These are phyloP conservation scores for Cecidostiba fungosa DNA, from an alignment of 2,888 invertebrate genomes.

Conservation along the genomic window DNA sequence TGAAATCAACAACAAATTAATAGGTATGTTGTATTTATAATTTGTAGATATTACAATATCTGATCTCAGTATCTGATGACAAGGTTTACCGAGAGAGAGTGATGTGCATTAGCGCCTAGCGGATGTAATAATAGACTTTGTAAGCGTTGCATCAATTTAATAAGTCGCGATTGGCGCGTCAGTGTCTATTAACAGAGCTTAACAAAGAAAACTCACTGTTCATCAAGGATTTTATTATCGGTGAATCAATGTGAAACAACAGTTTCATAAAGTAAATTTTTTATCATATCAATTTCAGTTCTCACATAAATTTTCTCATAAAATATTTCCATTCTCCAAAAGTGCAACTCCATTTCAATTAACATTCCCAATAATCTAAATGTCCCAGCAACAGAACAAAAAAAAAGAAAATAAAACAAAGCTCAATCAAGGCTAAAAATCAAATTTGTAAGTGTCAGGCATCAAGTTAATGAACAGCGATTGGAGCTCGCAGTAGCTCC, in stretches of 20 bases:
- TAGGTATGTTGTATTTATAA: no score
- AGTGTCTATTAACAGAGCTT: background rate
- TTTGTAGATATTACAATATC: background rate
- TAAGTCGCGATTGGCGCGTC: slow-evolving; percentile 5
- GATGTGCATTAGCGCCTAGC: background rate
- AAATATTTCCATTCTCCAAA: no score
- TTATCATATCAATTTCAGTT: no score
- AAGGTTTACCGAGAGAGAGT: background rate
- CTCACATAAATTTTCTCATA: no score
- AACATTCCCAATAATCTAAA: background rate
- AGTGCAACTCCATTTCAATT: no score
- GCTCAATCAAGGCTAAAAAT: slow-evolving; percentile 10
- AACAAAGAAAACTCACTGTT: background rate
- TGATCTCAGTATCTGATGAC: background rate
- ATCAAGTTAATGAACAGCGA: slow-evolving; percentile 51
- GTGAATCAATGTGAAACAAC: background rate
- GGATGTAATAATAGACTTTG: slow-evolving; percentile 15
- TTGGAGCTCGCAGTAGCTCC: slow-evolving; percentile 6
- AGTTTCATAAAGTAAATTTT: no score
- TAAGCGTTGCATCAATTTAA: slow-evolving; percentile 28
- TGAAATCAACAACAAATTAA: background rate
- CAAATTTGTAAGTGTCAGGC: slow-evolving; percentile 39
- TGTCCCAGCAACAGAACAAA: background rate
- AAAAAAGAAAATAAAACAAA: background rate
- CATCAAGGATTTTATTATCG: background rate